Percentiles rank a stretch among this genome's conserved stretches.
Evolutionary conservation across 2,797 vertebrate species (phyloP).

Genomic region (Eulemur coronatus): DNA sequence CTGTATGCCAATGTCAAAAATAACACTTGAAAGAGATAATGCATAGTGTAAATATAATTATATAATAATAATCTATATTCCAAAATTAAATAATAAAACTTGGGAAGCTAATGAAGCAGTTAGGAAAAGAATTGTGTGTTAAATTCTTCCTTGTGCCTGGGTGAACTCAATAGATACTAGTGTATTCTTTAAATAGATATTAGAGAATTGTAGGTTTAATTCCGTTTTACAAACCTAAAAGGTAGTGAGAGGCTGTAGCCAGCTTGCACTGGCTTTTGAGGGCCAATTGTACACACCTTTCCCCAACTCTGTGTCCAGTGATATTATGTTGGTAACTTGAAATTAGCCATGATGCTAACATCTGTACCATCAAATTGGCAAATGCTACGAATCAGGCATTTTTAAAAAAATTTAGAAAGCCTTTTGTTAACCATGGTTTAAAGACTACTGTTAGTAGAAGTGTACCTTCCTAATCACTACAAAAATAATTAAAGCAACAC

Average conservation of each 20-base stretch:
- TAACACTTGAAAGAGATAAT: not conserved
- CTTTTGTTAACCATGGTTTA: not conserved
- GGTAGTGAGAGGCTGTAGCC: not conserved
- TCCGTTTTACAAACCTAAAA: not conserved
- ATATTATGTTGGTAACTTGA: not conserved
- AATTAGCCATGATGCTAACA: not conserved
- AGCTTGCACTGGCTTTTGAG: not conserved
- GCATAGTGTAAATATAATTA: slow-evolving; percentile 27
- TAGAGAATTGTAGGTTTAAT: slow-evolving; percentile 13
- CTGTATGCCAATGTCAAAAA: not conserved
- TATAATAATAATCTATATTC: not conserved
- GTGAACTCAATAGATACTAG: not conserved
- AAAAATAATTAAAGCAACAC: not conserved
- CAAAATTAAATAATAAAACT: slow-evolving; percentile 41
- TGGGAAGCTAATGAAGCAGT: not conserved
- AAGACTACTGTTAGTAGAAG: not conserved
- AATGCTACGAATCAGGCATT: not conserved
- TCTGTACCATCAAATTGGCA: not conserved
- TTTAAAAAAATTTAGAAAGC: not conserved
- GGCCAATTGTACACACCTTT: not conserved
- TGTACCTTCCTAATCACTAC: not conserved
- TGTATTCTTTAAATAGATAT: not conserved
- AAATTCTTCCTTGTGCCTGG: not conserved
- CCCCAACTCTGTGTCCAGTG: not conserved
- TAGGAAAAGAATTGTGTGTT: slow-evolving; percentile 39